Conservation (phyloP, 1,140 invertebrate species). For the Drosophila parabipectinata region DNA sequence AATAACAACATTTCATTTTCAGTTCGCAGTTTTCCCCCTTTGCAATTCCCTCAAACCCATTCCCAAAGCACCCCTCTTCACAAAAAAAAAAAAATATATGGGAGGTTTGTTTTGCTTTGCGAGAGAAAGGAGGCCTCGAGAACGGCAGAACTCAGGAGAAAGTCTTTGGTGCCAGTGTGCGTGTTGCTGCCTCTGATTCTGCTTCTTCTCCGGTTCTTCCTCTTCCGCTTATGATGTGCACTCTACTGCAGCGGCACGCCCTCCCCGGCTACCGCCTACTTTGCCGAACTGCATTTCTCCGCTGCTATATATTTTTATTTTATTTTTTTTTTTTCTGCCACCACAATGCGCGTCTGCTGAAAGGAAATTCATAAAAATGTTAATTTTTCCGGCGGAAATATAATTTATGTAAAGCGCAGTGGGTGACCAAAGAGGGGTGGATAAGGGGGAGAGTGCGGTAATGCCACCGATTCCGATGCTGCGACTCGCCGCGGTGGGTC, state of each 20-base stretch:
- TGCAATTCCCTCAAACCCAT: conserved; percentile 17
- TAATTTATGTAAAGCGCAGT: conserved; percentile 82
- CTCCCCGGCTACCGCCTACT: conserved; percentile 16
- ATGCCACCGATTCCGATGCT: conserved; percentile 4
- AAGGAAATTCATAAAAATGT: conserved; percentile 83
- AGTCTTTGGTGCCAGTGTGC: conserved; percentile 72
- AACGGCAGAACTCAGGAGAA: conserved; percentile 11
- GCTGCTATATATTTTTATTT: conserved; percentile 18
- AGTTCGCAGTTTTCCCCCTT: conserved; percentile 54
- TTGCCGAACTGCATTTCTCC: conserved; percentile 24
- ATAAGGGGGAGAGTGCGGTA: not conserved
- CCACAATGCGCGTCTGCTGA: conserved; percentile 74
- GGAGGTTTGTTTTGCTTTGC: conserved; percentile 42
- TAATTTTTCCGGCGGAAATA: conserved; percentile 82
- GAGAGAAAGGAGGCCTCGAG: conserved; percentile 21
- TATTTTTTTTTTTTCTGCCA: conserved; percentile 38
- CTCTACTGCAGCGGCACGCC: conserved; percentile 27
- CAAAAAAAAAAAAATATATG: not conserved
- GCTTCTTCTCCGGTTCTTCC: conserved; percentile 16
- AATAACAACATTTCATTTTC: conserved; percentile 82
- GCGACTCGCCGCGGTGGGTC: conserved; percentile 12
- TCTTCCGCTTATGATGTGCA: conserved; percentile 23
- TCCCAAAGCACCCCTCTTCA: conserved; percentile 55
- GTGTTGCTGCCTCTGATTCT: conserved; percentile 31
- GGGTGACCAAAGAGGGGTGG: conserved; percentile 64